Conservation (phyloP, 1,140 invertebrate species). For the Penaeus vannamei region DNA sequence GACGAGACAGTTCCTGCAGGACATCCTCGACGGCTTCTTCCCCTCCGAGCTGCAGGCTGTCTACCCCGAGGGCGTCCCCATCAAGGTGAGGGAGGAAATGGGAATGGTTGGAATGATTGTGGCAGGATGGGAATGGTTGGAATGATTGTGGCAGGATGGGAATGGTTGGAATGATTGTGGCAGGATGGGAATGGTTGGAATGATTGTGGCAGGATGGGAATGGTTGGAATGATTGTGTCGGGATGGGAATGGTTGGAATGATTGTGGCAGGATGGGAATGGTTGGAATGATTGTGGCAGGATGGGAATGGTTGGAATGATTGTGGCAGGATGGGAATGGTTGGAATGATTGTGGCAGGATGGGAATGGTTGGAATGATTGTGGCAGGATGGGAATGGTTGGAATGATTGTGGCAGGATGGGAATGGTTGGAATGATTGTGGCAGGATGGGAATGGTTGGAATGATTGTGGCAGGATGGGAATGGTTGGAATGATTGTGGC, state of each 20-base stretch:
- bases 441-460: too few relatives aligned
- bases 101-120: too few relatives aligned
- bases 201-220: too few relatives aligned
- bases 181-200: too few relatives aligned
- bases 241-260: not conserved
- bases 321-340: not conserved
- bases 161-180: too few relatives aligned
- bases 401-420: not conserved
- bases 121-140: not conserved
- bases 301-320: too few relatives aligned
- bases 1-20: constrained; percentile 66
- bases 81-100: constrained; percentile 44
- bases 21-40: constrained; percentile 66
- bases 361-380: too few relatives aligned
- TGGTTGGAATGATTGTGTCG: not conserved
- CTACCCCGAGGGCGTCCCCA: constrained; percentile 58
- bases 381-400: not conserved
- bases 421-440: not conserved
- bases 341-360: too few relatives aligned
- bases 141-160: not conserved
- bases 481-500: too few relatives aligned
- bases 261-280: not conserved
- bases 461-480: too few relatives aligned
- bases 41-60: constrained; percentile 62
- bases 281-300: too few relatives aligned